Evolutionary conservation across 2,113 vertebrate species (phyloP), one percentile per base, ranked within the genome.

Genomic region (Carassius auratus): DNA sequence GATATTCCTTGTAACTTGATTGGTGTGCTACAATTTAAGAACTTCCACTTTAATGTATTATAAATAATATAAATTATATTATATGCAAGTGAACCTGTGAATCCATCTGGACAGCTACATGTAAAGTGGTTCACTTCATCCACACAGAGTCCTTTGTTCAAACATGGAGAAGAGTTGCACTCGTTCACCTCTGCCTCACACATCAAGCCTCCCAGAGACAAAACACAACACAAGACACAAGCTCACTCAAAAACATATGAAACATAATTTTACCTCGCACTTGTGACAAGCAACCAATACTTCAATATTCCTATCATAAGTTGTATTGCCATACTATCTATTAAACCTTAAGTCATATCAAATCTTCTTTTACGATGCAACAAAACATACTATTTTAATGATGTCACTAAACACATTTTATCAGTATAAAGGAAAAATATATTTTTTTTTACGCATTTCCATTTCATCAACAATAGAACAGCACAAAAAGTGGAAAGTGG

Each of bases 181-280:
- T 99, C 98, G 33, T 99, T 96, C 88, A 97, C 82, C 83, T 99
- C 96, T 36, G 95, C 95, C 90, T 98, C 97, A 59, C 98, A 99
- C 3, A 96, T 74, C 15, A 91, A 92, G 76, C 98, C 98, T 99
- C 82, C 90, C 2, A 89, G 13, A 86, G 66, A 55, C 7, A 64
- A 55, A 42, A 81, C 17, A 86, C 2, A 21, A 81, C 69, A 69
- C 42, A 45, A 45, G 8, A 45, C 8, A 45, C 12, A 42, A 42
- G 76, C n/a, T 79, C 69, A 83, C 71, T 76, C 71, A 79, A n/a
- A 84, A 52, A 80, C n/a, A 83, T 13, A 64, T 71, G 68, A 8
- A 42, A 69, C 1, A 69, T 8, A 0, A 61, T n/a, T 59, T 61
- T 61, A 69, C 66, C 15, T 69, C 8, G 19, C 33, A 69, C 66